Evolutionary conservation across 1,140 invertebrate species (phyloP).

Genomic region (Diploscapter pachys): DNA sequence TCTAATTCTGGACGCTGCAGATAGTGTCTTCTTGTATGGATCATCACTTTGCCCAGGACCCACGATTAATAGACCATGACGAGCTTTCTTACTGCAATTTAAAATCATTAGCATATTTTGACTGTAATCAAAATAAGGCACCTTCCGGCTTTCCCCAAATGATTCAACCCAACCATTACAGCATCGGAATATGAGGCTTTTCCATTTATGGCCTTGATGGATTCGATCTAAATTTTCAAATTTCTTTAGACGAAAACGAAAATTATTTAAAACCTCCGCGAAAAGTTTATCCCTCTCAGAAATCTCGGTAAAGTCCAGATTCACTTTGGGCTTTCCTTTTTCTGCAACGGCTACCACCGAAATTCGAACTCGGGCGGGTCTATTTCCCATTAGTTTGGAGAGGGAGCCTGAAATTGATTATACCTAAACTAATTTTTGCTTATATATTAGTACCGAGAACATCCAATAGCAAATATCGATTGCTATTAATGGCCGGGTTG

Average conservation of each 20-base stretch:
- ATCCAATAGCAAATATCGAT: constrained; percentile 12
- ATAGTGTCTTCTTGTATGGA: background rate
- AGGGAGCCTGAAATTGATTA: constrained; percentile 6
- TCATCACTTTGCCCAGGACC: constrained; percentile 8
- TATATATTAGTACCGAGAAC: constrained; percentile 1
- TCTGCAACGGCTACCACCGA: constrained; percentile 2
- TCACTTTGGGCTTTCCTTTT: constrained; percentile 1
- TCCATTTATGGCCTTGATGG: constrained; percentile 8
- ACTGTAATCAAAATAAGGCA: background rate
- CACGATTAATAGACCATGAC: constrained; percentile 3
- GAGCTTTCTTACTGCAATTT: background rate
- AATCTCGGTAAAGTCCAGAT: constrained; percentile 13
- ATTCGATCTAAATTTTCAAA: constrained; percentile 6
- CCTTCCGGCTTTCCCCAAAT: background rate
- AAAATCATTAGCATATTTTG: background rate
- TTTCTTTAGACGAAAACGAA: background rate
- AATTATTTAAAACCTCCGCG: constrained; percentile 1
- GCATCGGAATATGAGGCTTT: constrained; percentile 13
- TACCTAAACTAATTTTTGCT: no score
- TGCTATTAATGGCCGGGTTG: constrained; percentile 10
- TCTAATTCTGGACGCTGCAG: constrained; percentile 8
- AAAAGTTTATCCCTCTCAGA: constrained; percentile 12
- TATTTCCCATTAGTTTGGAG: background rate
- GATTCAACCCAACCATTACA: constrained; percentile 3
- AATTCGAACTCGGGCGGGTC: constrained; percentile 8